Base-by-base conservation (phyloP, 2,888 invertebrate species). In the Diogma glabrata region DNA sequence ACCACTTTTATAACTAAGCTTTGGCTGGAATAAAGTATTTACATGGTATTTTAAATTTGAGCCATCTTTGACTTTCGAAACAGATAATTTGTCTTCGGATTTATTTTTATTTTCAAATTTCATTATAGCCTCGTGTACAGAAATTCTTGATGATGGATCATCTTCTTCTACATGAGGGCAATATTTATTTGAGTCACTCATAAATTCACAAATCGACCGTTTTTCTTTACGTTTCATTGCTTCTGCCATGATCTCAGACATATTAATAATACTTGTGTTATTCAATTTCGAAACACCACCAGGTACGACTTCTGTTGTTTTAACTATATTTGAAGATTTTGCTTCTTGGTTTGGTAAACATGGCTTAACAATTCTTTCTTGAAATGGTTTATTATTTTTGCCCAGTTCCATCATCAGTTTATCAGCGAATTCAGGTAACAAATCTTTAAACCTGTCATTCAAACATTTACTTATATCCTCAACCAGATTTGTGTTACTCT, bases 181-280 rank as follows among this genome's bases (percentile, higher is more conserved):
- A n/a, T n/a, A n/a, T n/a, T n/a, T n/a, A n/a, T 30, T 20, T 16
- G 9, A 7, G 17, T 53, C 53, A 40, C 40, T 45, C 5, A 40
- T 10, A 8, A 20, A 28, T 6, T 4, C 10, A 7, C 33, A 49
- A 4, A 3, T 4, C 1, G 17, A 12, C 2, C 45, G 24, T 10
- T 49, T 53, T 45, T 54, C 56, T 2, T 54, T 50, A 24, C 45
- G 54, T 51, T 53, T 47, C 26, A 56, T 51, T 1, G 53, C 53
- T 45, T 56, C 56, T 14, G 51, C 55, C 8, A 56, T 28, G 33
- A 55, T 28, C 47, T 57, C 57, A 10, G 57, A 51, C 56, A 57
- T 55, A 19, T 54, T 53, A 26, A 51, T 55, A 53, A 48, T 57
- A 53, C 38, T 54, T 51, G 20, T 52, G 28, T 17, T 46, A 30